Base-by-base conservation (phyloP, 2,888 invertebrate species). In the Sphecodes monilicornis region DNA sequence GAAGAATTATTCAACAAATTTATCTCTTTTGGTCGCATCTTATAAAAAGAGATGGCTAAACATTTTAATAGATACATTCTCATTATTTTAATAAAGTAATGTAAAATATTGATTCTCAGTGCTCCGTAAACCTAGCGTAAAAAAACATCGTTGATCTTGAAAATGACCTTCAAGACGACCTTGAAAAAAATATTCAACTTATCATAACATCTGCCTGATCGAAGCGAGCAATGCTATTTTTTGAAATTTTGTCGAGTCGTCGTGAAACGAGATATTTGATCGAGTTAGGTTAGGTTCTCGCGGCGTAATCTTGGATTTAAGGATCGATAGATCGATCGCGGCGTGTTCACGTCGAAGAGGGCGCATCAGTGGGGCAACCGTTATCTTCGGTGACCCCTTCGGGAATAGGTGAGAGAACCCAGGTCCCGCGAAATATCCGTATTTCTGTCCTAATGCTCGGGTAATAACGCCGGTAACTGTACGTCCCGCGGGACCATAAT, bases 401-500 rank as follows among this genome's bases (percentile, higher is more conserved):
- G n/a, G 29, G 29, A 64, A 68, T 41, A 57, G 70, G 43, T 72
- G 29, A 29, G n/a, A 26, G 32, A 50, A n/a, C 22, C 5, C 3
- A 5, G 29, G n/a, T 13, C 72, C 71, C 60, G n/a, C n/a, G 39
- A 80, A 74, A 70, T 64, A 76, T 68, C 54, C 71, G 43, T 72
- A 57, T 64, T 68, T 73, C 75, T 32, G 41, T 60, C 18, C 11
- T 74, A 72, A 76, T 46, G 57, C 29, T 29, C 18, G 29, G 22
- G 83, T 80, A 77, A 84, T 85, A 46, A 78, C 54, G 39, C 68
- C 60, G 13, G 57, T 88, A 85, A 88, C 82, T 78, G 89, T 85
- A 85, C 73, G 82, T 60, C 80, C 69, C 68, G 78, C 85, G 80
- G 82, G 88, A 87, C 85, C 66, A 79, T 81, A 88, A 90, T 90